Percentiles rank a stretch among this genome's conserved stretches.
Conservation (phyloP, 2,888 invertebrate species). For the Anodontia alba region DNA sequence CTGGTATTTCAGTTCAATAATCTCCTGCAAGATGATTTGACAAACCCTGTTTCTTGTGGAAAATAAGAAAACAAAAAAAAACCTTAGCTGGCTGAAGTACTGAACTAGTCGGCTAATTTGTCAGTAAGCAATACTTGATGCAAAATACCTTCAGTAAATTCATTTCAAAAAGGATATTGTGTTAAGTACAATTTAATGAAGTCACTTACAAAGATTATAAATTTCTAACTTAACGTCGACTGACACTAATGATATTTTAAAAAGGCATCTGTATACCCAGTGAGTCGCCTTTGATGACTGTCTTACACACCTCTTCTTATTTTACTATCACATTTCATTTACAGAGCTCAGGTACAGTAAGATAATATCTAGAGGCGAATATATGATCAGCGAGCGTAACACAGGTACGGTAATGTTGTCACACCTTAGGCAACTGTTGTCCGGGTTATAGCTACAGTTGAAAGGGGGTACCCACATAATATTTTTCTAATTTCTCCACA, state of each 20-base stretch:
- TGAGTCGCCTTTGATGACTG: not conserved
- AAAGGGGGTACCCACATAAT: too few species aligned
- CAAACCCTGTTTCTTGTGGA: too few species aligned
- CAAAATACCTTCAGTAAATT: too few species aligned
- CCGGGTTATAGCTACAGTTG: too few species aligned
- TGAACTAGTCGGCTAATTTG: too few species aligned
- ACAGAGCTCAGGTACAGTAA: not conserved
- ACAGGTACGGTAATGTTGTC: not conserved
- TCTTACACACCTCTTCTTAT: not conserved
- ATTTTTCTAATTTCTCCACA: too few species aligned
- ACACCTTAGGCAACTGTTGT: not conserved
- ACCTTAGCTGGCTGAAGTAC: too few species aligned
- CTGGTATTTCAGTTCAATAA: too few species aligned
- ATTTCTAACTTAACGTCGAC: not conserved
- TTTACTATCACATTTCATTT: not conserved
- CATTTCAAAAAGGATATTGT: too few species aligned
- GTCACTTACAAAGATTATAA: not conserved
- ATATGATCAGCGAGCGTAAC: not conserved
- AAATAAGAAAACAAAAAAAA: too few species aligned
- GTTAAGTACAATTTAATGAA: not conserved
- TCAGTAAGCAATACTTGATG: too few species aligned
- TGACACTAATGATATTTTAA: not conserved
- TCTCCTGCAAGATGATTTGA: too few species aligned
- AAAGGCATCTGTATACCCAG: not conserved
- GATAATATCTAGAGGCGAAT: not conserved